Evolutionary conservation across 2,888 invertebrate genomes (phyloP), one percentile per base, ranked within the genome.

Genomic region (Linnaemya vulpina): DNA sequence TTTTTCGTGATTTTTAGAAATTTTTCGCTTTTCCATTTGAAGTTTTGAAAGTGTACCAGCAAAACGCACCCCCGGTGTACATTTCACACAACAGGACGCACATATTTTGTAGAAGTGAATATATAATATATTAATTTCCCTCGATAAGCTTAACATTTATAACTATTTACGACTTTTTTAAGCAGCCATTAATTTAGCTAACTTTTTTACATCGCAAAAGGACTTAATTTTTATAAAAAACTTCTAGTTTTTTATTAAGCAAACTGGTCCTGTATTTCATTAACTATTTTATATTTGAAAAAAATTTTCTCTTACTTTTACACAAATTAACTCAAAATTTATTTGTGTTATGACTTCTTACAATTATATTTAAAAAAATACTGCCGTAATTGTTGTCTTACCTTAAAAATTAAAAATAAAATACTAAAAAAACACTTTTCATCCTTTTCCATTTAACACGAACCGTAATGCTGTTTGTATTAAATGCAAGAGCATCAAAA

Each of bases 281-380:
- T 3, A 78, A 78, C 70, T 75, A 78, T 35, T 85, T 85, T 78
- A 70, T 55, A 78, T 55, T 63, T 0, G 25, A 25, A 63, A 0
- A 3, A 63, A 43, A 13, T 55, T 53, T 25, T n/a, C 7, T 0
- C 7, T 10, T 0, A 13, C 13, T 73, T 80, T 75, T 22, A 13
- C 17, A 3, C 46, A 58, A 80, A 75, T 80, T 76, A 30, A 10
- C 4, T 20, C 1, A 46, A 77, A 85, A 85, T 85, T 82, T 82
- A 85, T 82, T 63, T 53, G 15, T 85, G 60, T 85, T 85, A 22
- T 78, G 82, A 85, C 84, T 82, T 73, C 25, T 58, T 30, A 22
- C 58, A 73, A 22, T 51, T 35, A 43, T 11, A 49, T 25, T 5
- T 3, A 43, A 49, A 67, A 43, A 63, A n/a, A n/a, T n/a, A 43